Base-by-base conservation (phyloP, 1,140 invertebrate genomes). In the Archivesica marissinica region DNA sequence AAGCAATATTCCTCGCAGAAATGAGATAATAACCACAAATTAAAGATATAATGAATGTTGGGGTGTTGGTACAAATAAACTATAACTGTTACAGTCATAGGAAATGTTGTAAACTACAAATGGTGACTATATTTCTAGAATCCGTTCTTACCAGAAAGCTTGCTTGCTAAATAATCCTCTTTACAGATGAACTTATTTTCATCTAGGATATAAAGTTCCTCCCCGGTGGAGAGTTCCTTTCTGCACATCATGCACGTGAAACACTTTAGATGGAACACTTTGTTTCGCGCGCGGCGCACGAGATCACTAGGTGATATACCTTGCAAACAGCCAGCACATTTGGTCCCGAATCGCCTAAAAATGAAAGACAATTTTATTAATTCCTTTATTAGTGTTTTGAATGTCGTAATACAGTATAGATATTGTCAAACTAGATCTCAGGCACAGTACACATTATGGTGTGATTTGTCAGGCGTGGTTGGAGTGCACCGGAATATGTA, bases 231-330 rank as follows among this genome's bases (percentile, higher is more conserved):
- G 91, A 99, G 96, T 95, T 99, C 97, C 94, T 99, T 98, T 90
- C 97, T 96, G 95, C 99, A 99, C 83, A 99, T 97, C 92, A 98
- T 96, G 94, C 99, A 99, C 88, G 97, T 98, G 95, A 99, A 99
- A 95, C 99, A 99, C 94, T 99, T 98, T 89, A 99, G 96, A 94
- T 99, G 99, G 95, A 98, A 99, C 92, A 99, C 98, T 95, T 98
- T 98, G 95, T 99, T 97, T 88, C 97, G 95, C 39, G 98, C 98
- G 94, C 99, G 97, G 86, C 99, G 95, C 89, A 99, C 98, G 92
- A 99, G 96, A 95, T 99, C 99, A 91, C 96, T 97, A 30, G 98
- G 98, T 61, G 97, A 98, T 89, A 99, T 99, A 72, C 98, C 98
- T 94, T 99, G 97, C 33, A 96, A 96, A 94, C 99, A 99, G 68